Evolutionary conservation across 1,140 invertebrate species (phyloP), one percentile per base, ranked within the genome.

Genomic region (Carcinoscorpius rotundicauda): DNA sequence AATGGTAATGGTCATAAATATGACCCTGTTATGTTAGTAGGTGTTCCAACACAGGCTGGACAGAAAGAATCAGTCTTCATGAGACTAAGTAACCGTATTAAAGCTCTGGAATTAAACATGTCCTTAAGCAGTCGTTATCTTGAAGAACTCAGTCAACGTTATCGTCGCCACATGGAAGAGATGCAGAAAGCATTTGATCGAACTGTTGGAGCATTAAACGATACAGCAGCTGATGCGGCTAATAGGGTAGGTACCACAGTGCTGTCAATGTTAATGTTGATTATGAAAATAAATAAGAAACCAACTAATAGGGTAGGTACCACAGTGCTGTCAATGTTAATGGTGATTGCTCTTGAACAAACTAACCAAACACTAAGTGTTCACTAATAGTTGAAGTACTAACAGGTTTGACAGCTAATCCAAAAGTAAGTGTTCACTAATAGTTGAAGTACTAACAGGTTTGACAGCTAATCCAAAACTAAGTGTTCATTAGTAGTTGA

Each of bases 31-130:
- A 58, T 51, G 29, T 29, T 29, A 29, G 29, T 29, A 29, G 29
- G 29, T 52, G 63, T 62, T 52, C 52, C 29, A 6, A 58, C 64
- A 49, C 64, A 83, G 83, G 73, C 79, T 76, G 66, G 69, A 5
- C 88, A 90, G 71, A 94, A 97, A 70, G 95, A 98, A 78, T 95
- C 93, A 4, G 90, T 98, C 49, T 97, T 98, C 76, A 83, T 97
- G 71, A 83, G 94, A 69, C 79, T 99, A 49, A 93, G 89, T 53
- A 98, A 98, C 78, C 86, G 93, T 73, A 94, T 99, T 50, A 96
- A 96, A 84, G 85, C 87, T 64, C 79, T 99, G 65, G 96, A 99
- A 78, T 82, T 89, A 61, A 98, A 99, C 77, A 93, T 98, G 84
- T 95, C 93, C 4, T 79, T 98, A 3, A 96, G 91, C 66, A 89